phyloP scores from a whole-genome alignment of 2,797 vertebrate genomes.

The Myotis findleyi region DNA sequence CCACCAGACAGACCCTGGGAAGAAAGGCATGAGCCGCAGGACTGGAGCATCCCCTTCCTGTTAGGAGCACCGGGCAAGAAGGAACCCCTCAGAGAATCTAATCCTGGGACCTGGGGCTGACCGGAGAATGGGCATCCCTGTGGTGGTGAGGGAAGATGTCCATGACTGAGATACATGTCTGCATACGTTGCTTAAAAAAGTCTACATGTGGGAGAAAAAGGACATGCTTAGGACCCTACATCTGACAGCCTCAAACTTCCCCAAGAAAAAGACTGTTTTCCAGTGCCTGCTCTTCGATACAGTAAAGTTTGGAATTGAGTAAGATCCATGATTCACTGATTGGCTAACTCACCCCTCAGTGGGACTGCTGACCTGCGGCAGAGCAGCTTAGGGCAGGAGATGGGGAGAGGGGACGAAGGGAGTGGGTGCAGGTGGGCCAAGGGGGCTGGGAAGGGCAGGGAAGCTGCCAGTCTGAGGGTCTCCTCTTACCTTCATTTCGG shows the following conservation, averaged over 20 bases:
- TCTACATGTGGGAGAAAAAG: not conserved
- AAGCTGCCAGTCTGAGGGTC: not conserved
- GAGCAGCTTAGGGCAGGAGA: not conserved
- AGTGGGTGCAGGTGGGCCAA: not conserved
- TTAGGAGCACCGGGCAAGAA: not conserved
- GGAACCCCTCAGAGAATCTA: not conserved
- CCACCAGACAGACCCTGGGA: not conserved
- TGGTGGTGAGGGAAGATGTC: not conserved
- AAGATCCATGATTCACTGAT: not conserved
- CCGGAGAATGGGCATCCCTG: not conserved
- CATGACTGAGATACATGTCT: not conserved
- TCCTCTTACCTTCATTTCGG: constrained; percentile 91
- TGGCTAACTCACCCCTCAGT: not conserved
- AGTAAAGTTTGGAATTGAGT: not conserved
- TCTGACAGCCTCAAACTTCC: not conserved
- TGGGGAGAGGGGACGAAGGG: not conserved
- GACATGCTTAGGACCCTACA: not conserved
- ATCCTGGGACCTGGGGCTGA: not conserved
- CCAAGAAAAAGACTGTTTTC: not conserved
- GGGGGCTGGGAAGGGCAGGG: not conserved
- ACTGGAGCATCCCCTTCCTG: not conserved
- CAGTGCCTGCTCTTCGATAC: not conserved
- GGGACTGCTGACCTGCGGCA: not conserved
- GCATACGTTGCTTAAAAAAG: not conserved
- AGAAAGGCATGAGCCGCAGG: not conserved